Conservation (phyloP, 2,888 invertebrate species). For the Phragmatobia fuliginosa region DNA sequence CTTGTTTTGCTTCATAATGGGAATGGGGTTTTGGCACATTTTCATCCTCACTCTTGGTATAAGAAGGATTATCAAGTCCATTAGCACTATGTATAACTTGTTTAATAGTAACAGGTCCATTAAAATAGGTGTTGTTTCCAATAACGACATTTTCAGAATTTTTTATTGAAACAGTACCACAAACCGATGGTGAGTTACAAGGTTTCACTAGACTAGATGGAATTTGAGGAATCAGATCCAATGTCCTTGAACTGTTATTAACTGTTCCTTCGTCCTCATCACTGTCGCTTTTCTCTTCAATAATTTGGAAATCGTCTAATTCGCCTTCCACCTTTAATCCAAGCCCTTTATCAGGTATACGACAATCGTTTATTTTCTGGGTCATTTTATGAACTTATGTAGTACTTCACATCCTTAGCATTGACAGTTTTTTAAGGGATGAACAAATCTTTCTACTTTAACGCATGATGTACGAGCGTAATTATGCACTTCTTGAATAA, state of each 20-base stretch:
- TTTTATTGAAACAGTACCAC: constrained; percentile 88
- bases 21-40: constrained; percentile 28
- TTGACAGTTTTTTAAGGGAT: neutral
- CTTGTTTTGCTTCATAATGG: constrained; percentile 29
- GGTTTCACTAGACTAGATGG: constrained; percentile 61
- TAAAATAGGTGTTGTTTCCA: constrained; percentile 91
- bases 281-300: constrained; percentile 64
- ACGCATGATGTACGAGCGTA: neutral
- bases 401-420: constrained; percentile 17
- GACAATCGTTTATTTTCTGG: constrained; percentile 48
- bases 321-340: constrained; percentile 71
- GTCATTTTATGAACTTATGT: constrained; percentile 56
- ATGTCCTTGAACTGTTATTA: constrained; percentile 44
- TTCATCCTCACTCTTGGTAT: constrained; percentile 66
- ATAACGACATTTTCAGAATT: constrained; percentile 91
- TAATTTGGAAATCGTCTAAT: constrained; percentile 70
- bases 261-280: constrained; percentile 57
- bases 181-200: constrained; percentile 53
- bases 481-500: neutral
- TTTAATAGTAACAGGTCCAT: constrained; percentile 92
- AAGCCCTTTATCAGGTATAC: constrained; percentile 49
- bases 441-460: neutral
- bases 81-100: constrained; percentile 87
- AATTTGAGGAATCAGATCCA: constrained; percentile 54
- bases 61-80: constrained; percentile 73